phyloP scores from a whole-genome alignment of 2,888 invertebrate genomes.

The Sinopyrophorus schimmeli region DNA sequence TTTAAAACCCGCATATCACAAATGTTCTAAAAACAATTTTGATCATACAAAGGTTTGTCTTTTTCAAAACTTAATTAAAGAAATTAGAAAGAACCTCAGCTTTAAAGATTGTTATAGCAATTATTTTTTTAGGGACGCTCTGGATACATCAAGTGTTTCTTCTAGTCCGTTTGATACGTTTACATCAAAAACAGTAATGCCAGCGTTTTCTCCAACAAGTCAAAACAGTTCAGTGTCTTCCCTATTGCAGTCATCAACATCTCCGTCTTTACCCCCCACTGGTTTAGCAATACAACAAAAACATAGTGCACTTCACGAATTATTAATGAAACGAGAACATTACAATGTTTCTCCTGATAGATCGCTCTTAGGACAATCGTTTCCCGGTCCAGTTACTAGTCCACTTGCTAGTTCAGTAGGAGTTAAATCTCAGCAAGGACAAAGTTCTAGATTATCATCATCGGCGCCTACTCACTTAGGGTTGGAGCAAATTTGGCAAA shows the following conservation, averaged over 20 bases:
- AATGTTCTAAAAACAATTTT: too few species aligned
- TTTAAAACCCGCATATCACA: too few species aligned
- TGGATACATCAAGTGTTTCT: slow-evolving; percentile 36
- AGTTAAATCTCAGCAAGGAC: slow-evolving; percentile 32
- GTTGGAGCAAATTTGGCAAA: slow-evolving; percentile 82
- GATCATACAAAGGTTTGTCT: too few species aligned
- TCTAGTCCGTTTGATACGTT: slow-evolving; percentile 47
- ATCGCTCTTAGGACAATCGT: slow-evolving; percentile 65
- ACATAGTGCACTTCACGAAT: slow-evolving; percentile 64
- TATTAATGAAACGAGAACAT: slow-evolving; percentile 69
- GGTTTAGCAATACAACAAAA: slow-evolving; percentile 46
- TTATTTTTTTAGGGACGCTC: slow-evolving; percentile 44
- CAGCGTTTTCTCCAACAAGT: slow-evolving; percentile 69
- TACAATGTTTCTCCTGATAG: slow-evolving; percentile 59
- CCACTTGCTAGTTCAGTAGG: slow-evolving; percentile 28
- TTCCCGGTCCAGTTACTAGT: slow-evolving; percentile 61
- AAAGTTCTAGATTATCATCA: slow-evolving; percentile 74
- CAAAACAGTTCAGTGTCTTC: slow-evolving; percentile 66
- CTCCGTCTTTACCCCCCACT: slow-evolving; percentile 45
- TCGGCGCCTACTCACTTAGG: slow-evolving; percentile 87
- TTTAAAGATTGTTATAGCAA: too few species aligned
- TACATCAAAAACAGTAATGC: slow-evolving; percentile 46
- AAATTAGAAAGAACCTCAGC: too few species aligned
- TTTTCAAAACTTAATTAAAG: too few species aligned
- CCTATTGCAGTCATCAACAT: slow-evolving; percentile 55